phyloP scores from a whole-genome alignment of 2,113 vertebrate species.

The Siphamia tubifer region DNA sequence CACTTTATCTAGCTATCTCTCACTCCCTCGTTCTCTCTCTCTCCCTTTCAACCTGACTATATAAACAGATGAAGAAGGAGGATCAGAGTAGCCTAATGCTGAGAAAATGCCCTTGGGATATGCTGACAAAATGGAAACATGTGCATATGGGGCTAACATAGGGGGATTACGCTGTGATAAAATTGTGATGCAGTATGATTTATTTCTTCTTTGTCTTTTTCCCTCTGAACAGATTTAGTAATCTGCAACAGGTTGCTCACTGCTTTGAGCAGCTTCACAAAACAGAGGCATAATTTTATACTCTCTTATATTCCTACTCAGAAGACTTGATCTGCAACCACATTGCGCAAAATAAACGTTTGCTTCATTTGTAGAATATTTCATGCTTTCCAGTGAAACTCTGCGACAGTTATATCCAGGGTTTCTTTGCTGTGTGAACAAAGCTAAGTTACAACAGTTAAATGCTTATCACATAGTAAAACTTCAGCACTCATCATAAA shows the following conservation, averaged over 20 bases:
- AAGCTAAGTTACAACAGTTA: too few relatives aligned
- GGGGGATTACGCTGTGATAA: slow-evolving; percentile 51
- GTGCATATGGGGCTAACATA: slow-evolving; percentile 45
- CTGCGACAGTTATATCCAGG: neutral
- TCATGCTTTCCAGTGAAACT: neutral
- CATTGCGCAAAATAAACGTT: neutral
- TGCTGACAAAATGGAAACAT: slow-evolving; percentile 62
- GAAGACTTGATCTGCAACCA: neutral
- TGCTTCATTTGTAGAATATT: slow-evolving; percentile 5
- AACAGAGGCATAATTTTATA: slow-evolving; percentile 10
- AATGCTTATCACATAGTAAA: too few relatives aligned
- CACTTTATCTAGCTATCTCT: too few relatives aligned
- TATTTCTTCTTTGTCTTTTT: slow-evolving; percentile 25
- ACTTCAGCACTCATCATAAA: neutral
- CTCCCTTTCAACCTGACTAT: slow-evolving; percentile 16
- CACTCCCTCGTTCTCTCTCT: neutral
- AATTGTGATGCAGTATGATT: slow-evolving; percentile 36
- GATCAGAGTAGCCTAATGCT: slow-evolving; percentile 52
- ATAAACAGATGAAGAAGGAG: slow-evolving; percentile 49
- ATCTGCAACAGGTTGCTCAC: slow-evolving; percentile 57
- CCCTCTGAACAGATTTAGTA: slow-evolving; percentile 12
- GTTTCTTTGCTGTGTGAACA: neutral
- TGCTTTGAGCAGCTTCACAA: slow-evolving; percentile 20
- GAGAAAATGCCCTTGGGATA: slow-evolving; percentile 61
- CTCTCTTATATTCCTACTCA: slow-evolving; percentile 1